phyloP scores from a whole-genome alignment of 2,797 vertebrate genomes.

The Morelia viridis region DNA sequence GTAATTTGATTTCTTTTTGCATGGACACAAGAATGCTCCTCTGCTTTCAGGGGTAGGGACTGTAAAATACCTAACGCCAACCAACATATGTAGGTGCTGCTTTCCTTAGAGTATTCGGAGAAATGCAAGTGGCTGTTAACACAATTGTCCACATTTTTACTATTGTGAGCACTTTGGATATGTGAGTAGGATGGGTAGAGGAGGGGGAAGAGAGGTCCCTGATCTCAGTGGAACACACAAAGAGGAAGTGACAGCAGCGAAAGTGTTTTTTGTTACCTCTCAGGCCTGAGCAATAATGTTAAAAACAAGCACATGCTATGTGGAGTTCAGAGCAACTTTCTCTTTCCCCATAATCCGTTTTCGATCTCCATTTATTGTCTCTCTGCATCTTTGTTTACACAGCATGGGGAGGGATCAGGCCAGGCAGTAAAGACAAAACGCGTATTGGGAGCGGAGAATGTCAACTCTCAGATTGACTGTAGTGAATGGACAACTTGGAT shows the following conservation, averaged over 20 bases:
- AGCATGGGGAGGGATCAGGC: slow-evolving; percentile 23
- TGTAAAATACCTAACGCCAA: neutral
- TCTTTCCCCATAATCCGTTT: slow-evolving; percentile 40
- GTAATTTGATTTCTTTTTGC: neutral
- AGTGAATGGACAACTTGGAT: neutral
- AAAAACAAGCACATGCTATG: slow-evolving; percentile 52
- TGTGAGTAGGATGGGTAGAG: neutral
- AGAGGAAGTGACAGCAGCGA: slow-evolving; percentile 35
- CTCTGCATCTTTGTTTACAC: slow-evolving; percentile 55
- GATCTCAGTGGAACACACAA: slow-evolving; percentile 39
- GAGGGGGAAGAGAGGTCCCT: neutral
- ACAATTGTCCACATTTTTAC: neutral
- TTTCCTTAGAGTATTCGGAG: neutral
- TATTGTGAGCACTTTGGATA: slow-evolving; percentile 20
- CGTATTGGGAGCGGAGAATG: neutral
- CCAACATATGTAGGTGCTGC: neutral
- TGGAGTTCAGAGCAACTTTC: slow-evolving; percentile 37
- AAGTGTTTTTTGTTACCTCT: slow-evolving; percentile 53
- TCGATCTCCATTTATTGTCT: slow-evolving; percentile 51
- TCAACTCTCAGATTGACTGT: neutral
- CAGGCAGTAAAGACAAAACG: neutral
- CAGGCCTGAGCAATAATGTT: slow-evolving; percentile 37
- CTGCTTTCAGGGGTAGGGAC: neutral
- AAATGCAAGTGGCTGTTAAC: neutral
- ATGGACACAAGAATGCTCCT: neutral